Evolutionary conservation across 2,888 invertebrate genomes (phyloP), one percentile per base, ranked within the genome.

Genomic region (Hemistola chrysoprasaria): DNA sequence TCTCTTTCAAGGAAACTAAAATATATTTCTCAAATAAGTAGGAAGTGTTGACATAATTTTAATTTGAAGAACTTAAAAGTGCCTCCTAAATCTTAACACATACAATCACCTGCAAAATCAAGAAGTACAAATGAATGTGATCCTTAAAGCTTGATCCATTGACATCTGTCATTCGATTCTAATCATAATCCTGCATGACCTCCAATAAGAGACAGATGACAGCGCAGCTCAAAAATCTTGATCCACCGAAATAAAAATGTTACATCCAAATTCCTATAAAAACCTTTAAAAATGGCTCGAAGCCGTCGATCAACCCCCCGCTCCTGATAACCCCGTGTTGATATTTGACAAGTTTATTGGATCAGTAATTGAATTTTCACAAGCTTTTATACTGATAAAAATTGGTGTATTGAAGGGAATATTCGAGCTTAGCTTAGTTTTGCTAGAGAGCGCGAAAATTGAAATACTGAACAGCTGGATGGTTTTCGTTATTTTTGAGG

Each of bases 271-370:
- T 30, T 37, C 0, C 7, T 24, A 16, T 20, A 27, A 38, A 40
- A 40, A 28, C 8, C 5, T 38, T 23, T 24, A 40, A 41, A 27
- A 46, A 40, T 35, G 32, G 11, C 23, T 9, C 8, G 29, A 8
- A 7, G 36, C 35, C 34, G 40, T 33, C 40, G 56, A 53, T 36
- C 49, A 53, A 22, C 53, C 55, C 49, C 53, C 47, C 51, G 7
- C 42, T 47, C 51, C 56, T 56, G 47, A 4, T 35, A 37, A 50
- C 58, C 62, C 61, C 55, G 50, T 71, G 71, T 72, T 75, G 77
- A 77, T 77, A 68, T 78, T 78, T 80, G 78, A 80, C 76, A 76
- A 74, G 63, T 74, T 79, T 76, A 79, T 79, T 77, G 78, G 72
- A 65, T 63, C 71, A 62, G 71, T 80, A 80, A 78, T 78, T 78